Evolutionary conservation across 2,797 vertebrate genomes (phyloP).

Genomic region (Lates japonicus): DNA sequence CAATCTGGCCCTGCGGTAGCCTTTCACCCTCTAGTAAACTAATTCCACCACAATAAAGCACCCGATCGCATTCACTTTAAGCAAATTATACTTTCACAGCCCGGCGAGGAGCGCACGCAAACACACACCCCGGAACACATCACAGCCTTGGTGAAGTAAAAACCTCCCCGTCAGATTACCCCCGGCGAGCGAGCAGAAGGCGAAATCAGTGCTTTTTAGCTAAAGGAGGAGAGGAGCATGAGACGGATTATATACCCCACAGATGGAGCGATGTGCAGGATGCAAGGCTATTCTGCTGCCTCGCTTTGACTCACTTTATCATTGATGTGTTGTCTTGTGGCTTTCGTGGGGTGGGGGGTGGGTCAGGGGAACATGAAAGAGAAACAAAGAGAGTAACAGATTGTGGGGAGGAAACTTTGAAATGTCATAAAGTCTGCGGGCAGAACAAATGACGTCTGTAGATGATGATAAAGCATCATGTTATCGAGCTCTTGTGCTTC

Average conservation of each 20-base stretch:
- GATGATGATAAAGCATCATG: slow-evolving; percentile 47
- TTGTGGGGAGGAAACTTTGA: slow-evolving; percentile 21
- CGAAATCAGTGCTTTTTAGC: slow-evolving; percentile 26
- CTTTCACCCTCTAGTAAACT: slow-evolving; percentile 23
- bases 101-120: slow-evolving; percentile 20
- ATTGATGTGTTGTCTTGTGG: slow-evolving; percentile 31
- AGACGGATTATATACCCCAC: slow-evolving; percentile 34
- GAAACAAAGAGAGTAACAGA: neutral
- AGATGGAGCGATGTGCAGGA: slow-evolving; percentile 46
- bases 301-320: slow-evolving; percentile 46
- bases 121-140: slow-evolving; percentile 4
- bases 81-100: slow-evolving; percentile 36
- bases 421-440: slow-evolving; percentile 47
- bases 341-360: neutral
- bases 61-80: slow-evolving; percentile 49
- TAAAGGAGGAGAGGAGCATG: slow-evolving; percentile 32
- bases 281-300: slow-evolving; percentile 14
- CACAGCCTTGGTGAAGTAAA: neutral
- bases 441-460: slow-evolving; percentile 48
- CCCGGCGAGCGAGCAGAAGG: slow-evolving; percentile 29
- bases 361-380: neutral
- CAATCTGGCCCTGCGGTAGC: slow-evolving; percentile 19
- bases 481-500: slow-evolving; percentile 52
- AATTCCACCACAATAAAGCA: slow-evolving; percentile 21
- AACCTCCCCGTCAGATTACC: slow-evolving; percentile 7